Base-by-base conservation (phyloP, 2,888 invertebrate genomes). In the Zele albiditarsus region DNA sequence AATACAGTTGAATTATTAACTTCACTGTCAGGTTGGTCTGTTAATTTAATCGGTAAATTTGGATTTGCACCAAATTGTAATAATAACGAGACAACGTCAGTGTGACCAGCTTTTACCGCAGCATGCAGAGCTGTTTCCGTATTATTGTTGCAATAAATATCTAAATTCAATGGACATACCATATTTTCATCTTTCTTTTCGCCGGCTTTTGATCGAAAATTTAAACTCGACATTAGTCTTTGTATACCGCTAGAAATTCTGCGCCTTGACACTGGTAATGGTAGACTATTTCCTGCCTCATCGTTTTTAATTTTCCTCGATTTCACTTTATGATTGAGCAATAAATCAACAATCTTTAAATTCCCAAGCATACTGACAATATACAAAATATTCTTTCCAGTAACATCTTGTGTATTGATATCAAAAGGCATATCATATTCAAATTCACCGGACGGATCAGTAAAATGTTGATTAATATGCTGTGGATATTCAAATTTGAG, bases 391-490 rank as follows among this genome's bases (percentile, higher is more conserved):
- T 95, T 98, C 90, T 98, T 97, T 0, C 96, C 97, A 33, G 95
- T 95, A 3, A 95, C 96, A 90, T 97, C 97, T 80, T 94, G 93
- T 62, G 95, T 94, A 90, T 99, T 99, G 67, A 98, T 92, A 90
- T 98, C 98, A 87, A 98, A 97, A n/a, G 97, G 94, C 89, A 95
- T 92, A 28, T 92, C 92, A 90, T 96, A 98, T 87, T 96, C 95
- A 92, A 94, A 95, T 73, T 94, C 92, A 23, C 94, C 94, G 2
- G 92, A 91, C 46, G 91, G 90, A 86, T 96, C 96, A 73, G 94
- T 91, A 83, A 91, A 94, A 84, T 92, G 92, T 78, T 92, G 91
- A 84, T 93, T 90, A 69, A 94, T 88, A 82, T 92, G 90, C 38
- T 93, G 91, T 0, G 98, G 97, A 90, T 98, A 98, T 0, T 94